Evolutionary conservation across 2,888 invertebrate genomes (phyloP).

Genomic region (Julus scanicus): DNA sequence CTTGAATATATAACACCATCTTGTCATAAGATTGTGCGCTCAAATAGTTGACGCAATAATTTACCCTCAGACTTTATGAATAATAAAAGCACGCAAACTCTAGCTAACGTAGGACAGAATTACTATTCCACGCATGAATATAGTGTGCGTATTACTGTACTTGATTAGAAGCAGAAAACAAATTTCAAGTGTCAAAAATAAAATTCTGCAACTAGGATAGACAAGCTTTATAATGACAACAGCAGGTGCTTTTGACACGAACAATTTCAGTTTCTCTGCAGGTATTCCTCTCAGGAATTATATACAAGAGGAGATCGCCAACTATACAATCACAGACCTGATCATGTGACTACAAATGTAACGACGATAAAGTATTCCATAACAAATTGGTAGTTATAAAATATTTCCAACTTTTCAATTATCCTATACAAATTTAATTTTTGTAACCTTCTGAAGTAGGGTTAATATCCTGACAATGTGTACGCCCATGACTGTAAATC

Average conservation of each 20-base stretch:
- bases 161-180: neutral
- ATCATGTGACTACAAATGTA: neutral
- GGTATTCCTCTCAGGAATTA: neutral
- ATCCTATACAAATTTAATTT: neutral
- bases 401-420: neutral
- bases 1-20: neutral
- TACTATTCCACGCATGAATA: neutral
- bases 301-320: neutral
- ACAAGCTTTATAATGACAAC: neutral
- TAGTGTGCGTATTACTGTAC: neutral
- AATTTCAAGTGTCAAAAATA: neutral
- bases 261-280: conserved; percentile 11
- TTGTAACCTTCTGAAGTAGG: no score
- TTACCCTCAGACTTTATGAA: neutral
- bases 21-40: neutral
- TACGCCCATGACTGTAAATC: no score
- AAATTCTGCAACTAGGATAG: neutral
- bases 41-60: neutral
- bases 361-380: neutral
- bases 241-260: conserved; percentile 3
- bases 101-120: neutral
- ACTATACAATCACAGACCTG: neutral
- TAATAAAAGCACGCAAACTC: neutral
- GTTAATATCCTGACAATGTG: no score
- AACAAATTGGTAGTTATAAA: neutral